A percentile compares a stretch with the other conserved stretches of the same genome.
These are phyloP conservation scores for Arizona elegans DNA, from an alignment of 2,113 vertebrate genomes.

Conservation along the genomic window DNA sequence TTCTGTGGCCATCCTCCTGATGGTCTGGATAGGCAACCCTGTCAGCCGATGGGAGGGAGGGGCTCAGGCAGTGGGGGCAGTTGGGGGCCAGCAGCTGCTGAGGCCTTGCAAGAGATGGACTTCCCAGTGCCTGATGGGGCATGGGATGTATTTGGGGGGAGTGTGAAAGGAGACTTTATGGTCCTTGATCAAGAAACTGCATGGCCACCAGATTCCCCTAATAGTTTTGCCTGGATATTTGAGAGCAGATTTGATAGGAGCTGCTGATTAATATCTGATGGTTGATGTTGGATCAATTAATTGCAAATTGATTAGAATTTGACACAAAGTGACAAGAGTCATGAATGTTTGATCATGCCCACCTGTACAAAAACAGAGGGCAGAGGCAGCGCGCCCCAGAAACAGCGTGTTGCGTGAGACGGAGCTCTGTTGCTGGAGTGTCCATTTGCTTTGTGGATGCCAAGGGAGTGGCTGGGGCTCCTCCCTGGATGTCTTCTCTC, in stretches of 20 bases:
- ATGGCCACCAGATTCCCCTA: neutral
- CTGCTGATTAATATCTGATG: neutral
- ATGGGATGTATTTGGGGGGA: neutral
- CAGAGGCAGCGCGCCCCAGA: neutral
- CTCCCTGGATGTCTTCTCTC: no score
- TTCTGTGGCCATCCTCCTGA: neutral
- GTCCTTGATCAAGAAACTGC: neutral
- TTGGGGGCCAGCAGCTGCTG: no score
- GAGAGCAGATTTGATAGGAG: neutral
- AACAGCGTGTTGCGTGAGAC: neutral
- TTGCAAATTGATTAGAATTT: neutral
- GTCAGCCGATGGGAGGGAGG: neutral
- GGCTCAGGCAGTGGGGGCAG: no score
- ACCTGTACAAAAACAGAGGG: neutral
- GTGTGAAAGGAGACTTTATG: neutral
- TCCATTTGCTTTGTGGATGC: neutral
- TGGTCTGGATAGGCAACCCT: neutral
- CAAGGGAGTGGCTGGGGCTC: neutral
- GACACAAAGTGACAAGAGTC: neutral
- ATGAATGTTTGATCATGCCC: neutral
- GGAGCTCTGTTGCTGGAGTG: neutral
- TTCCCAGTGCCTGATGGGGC: neutral
- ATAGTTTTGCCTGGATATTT: neutral
- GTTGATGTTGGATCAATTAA: neutral
- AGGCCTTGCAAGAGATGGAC: neutral